Conservation (phyloP, 2,888 invertebrate genomes). For the Acanthoscelides obtectus region DNA sequence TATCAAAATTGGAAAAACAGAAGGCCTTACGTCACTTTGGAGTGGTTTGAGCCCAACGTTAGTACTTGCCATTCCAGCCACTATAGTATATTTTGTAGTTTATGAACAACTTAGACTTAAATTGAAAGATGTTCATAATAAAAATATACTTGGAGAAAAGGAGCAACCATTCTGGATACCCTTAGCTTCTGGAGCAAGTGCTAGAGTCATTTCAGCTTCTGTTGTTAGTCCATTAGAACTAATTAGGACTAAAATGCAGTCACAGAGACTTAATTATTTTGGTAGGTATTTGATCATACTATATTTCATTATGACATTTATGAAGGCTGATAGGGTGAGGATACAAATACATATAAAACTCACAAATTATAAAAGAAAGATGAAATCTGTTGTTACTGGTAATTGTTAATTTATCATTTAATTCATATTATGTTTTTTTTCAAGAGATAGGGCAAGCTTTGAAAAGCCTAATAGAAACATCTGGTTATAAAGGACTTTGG, state of each 20-base stretch:
- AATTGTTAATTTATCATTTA: background rate
- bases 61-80: conserved; percentile 92
- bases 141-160: conserved; percentile 39
- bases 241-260: conserved; percentile 97
- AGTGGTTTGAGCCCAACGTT: conserved; percentile 96
- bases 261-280: conserved; percentile 77
- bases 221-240: conserved; percentile 93
- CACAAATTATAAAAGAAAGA: no score
- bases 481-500: conserved; percentile 80
- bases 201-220: conserved; percentile 77
- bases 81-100: conserved; percentile 93
- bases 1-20: conserved; percentile 81
- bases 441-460: conserved; percentile 61
- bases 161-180: conserved; percentile 72
- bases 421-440: background rate
- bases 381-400: background rate
- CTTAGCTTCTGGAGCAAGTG: conserved; percentile 77
- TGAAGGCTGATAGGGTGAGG: no score
- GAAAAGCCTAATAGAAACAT: conserved; percentile 56
- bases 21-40: conserved; percentile 91
- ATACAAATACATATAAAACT: no score
- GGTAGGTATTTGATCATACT: conserved; percentile 52
- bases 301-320: no score
- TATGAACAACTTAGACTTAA: conserved; percentile 84
- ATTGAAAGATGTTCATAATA: conserved; percentile 57